Evolutionary conservation across 2,113 vertebrate genomes (phyloP).

Genomic region (Otolemur garnettii): DNA sequence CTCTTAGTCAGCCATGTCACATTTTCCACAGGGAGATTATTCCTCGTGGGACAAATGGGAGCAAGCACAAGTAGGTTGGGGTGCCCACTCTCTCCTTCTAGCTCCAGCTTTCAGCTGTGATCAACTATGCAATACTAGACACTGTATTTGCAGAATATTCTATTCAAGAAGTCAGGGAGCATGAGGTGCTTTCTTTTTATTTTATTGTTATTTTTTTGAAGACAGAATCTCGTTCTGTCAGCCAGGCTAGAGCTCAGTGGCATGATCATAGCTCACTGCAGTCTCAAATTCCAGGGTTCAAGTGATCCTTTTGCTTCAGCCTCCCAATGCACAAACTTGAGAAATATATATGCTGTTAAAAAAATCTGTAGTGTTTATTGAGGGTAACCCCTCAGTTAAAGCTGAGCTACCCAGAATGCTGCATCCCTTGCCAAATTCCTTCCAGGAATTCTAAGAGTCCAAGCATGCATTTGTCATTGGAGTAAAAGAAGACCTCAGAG

Average conservation of each 20-base stretch:
- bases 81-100: not conserved
- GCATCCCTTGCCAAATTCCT: not conserved
- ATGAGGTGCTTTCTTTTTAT: too few relatives aligned
- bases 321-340: not conserved
- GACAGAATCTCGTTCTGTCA: too few relatives aligned
- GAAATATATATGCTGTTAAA: not conserved
- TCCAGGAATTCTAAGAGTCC: not conserved
- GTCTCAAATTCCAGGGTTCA: too few relatives aligned
- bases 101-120: not conserved
- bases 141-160: too few relatives aligned
- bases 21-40: not conserved
- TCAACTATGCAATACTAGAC: not conserved
- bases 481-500: not conserved
- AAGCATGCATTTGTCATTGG: not conserved
- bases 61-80: not conserved
- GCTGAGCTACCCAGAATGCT: not conserved
- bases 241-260: too few relatives aligned
- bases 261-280: too few relatives aligned
- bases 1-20: not conserved
- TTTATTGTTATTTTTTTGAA: too few relatives aligned
- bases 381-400: not conserved
- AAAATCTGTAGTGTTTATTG: not conserved
- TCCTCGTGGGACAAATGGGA: not conserved
- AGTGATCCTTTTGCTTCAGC: not conserved
- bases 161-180: not conserved